Evolutionary conservation across 1,140 invertebrate species (phyloP).

Genomic region (Hyles euphorbiae): DNA sequence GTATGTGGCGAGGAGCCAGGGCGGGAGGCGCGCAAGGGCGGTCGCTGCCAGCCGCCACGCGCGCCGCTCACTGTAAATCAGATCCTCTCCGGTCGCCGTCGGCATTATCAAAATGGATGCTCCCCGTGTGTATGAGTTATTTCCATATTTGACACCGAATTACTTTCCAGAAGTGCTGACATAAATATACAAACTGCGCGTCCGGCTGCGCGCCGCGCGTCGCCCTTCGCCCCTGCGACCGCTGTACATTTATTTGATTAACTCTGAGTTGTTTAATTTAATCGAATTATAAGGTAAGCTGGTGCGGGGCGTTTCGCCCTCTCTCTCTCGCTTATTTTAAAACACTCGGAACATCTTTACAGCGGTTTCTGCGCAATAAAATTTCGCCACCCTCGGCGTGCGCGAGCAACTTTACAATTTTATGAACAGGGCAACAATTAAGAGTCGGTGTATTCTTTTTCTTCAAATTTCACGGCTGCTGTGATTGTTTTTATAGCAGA

Average conservation of each 20-base stretch:
- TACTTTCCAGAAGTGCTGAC: conserved; percentile 73
- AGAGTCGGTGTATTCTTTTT: conserved; percentile 60
- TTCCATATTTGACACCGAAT: conserved; percentile 75
- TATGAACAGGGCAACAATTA: conserved; percentile 74
- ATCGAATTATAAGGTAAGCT: conserved; percentile 71
- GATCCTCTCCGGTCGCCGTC: conserved; percentile 59
- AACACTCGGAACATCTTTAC: conserved; percentile 71
- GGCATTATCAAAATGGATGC: conserved; percentile 73
- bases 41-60: conserved; percentile 23
- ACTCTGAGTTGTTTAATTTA: conserved; percentile 75
- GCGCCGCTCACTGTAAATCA: conserved; percentile 54
- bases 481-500: conserved; percentile 60
- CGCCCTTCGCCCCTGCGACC: conserved; percentile 44
- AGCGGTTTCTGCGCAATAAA: conserved; percentile 72
- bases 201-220: conserved; percentile 33
- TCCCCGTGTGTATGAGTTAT: conserved; percentile 71
- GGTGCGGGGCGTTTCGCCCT: conserved; percentile 32
- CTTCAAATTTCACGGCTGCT: conserved; percentile 54
- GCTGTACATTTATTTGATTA: conserved; percentile 74
- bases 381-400: conserved; percentile 61
- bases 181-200: conserved; percentile 48
- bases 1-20: conserved; percentile 12
- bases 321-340: conserved; percentile 65
- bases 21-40: conserved; percentile 4
- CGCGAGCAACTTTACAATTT: conserved; percentile 73